Evolutionary conservation across 2,797 vertebrate genomes (phyloP).

Genomic region (Pangasius larnaudii): DNA sequence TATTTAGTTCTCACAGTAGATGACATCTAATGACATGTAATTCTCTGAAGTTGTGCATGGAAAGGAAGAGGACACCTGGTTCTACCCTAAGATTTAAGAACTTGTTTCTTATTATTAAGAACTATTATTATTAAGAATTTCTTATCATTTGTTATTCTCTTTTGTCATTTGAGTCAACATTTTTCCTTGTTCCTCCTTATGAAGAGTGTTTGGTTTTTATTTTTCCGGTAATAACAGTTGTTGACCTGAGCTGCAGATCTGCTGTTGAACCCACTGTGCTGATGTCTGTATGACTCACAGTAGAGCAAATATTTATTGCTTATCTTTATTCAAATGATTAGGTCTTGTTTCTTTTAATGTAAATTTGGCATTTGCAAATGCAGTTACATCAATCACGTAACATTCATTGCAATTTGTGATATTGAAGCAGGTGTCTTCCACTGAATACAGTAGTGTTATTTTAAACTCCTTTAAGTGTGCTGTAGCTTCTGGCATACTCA

Average conservation of each 20-base stretch:
- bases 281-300: constrained; percentile 3
- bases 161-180: constrained; percentile 45
- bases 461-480: constrained; percentile 5
- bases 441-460: not conserved
- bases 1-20: constrained; percentile 25
- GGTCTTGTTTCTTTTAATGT: constrained; percentile 10
- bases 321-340: not conserved
- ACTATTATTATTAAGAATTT: too few species aligned
- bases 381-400: not conserved
- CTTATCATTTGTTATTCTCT: constrained; percentile 21
- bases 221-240: constrained; percentile 37
- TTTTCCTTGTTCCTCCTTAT: constrained; percentile 1
- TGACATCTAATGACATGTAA: constrained; percentile 30
- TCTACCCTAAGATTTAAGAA: constrained; percentile 31
- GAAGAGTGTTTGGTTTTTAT: constrained; percentile 31
- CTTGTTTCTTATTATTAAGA: too few species aligned
- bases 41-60: constrained; percentile 4
- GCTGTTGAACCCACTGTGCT: constrained; percentile 28
- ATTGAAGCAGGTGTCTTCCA: not conserved
- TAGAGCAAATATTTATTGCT: not conserved
- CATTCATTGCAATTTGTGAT: constrained; percentile 7
- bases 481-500: not conserved
- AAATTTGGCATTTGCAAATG: not conserved
- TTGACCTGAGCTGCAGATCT: constrained; percentile 29
- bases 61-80: constrained; percentile 34